Evolutionary conservation across 1,140 invertebrate species (phyloP).

Genomic region (Dreissena rostriformis): DNA sequence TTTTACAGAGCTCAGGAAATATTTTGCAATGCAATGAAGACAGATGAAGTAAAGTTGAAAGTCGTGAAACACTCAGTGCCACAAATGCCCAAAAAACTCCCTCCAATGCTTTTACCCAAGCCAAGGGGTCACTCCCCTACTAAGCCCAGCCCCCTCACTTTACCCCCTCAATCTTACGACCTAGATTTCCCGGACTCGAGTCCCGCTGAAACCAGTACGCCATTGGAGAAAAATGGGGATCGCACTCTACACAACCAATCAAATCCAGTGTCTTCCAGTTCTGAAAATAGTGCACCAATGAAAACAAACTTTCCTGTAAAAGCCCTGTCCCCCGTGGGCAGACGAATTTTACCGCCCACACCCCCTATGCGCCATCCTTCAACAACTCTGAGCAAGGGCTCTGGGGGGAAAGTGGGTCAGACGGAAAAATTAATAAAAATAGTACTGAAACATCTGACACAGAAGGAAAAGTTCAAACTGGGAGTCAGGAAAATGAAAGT

Average conservation of each 20-base stretch:
- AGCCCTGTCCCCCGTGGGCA: slow-evolving; percentile 69
- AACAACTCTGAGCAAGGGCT: slow-evolving; percentile 67
- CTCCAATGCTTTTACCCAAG: slow-evolving; percentile 74
- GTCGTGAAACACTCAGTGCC: slow-evolving; percentile 82
- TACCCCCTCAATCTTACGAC: slow-evolving; percentile 59
- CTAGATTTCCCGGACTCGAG: slow-evolving; percentile 58
- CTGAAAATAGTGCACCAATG: slow-evolving; percentile 54
- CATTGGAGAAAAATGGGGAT: slow-evolving; percentile 37
- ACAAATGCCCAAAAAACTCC: slow-evolving; percentile 63
- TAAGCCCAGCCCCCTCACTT: slow-evolving; percentile 75
- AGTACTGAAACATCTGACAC: slow-evolving; percentile 34
- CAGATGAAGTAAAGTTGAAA: slow-evolving; percentile 85
- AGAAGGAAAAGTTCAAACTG: not conserved
- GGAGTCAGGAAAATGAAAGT: not conserved
- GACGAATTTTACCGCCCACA: slow-evolving; percentile 72
- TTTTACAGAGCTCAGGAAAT: slow-evolving; percentile 88
- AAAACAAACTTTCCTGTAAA: slow-evolving; percentile 64
- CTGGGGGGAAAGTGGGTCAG: slow-evolving; percentile 31
- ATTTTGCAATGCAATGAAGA: slow-evolving; percentile 87
- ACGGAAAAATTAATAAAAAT: slow-evolving; percentile 19
- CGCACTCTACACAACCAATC: slow-evolving; percentile 8
- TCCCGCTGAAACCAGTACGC: slow-evolving; percentile 66
- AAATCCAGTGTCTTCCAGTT: slow-evolving; percentile 17
- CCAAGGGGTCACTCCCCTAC: slow-evolving; percentile 71
- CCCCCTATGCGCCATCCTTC: slow-evolving; percentile 69